Percentiles rank a stretch among this genome's conserved stretches.
phyloP scores from a whole-genome alignment of 2,888 invertebrate genomes.

The Proisotoma minuta region DNA sequence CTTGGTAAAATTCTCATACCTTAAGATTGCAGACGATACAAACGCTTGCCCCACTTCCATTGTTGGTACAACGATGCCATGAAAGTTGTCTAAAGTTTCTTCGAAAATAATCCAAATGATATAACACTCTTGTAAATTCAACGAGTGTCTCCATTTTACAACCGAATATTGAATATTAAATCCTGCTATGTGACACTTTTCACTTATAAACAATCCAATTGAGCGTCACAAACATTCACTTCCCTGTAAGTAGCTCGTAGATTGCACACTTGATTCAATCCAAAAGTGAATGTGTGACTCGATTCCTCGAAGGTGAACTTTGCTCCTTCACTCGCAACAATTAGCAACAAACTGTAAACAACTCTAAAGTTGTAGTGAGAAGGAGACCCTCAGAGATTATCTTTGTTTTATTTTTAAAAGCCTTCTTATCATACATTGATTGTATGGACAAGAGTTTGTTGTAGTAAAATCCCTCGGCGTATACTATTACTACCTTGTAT shows the following conservation, averaged over 20 bases:
- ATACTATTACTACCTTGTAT: not conserved
- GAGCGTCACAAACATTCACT: not conserved
- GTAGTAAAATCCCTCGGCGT: not conserved
- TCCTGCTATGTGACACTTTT: not conserved
- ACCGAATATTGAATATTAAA: not conserved
- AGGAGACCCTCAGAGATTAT: too few species aligned
- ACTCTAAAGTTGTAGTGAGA: too few species aligned
- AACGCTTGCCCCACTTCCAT: too few species aligned
- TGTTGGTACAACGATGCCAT: conserved; percentile 23
- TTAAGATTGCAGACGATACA: conserved; percentile 41
- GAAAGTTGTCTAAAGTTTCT: conserved; percentile 36
- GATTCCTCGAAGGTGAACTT: not conserved
- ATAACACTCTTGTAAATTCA: conserved; percentile 39
- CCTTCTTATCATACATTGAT: conserved; percentile 1
- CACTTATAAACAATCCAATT: not conserved
- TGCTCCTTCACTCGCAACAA: not conserved
- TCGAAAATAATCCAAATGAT: conserved; percentile 44
- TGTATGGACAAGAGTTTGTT: not conserved
- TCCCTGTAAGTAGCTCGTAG: not conserved
- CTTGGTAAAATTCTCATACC: conserved; percentile 18
- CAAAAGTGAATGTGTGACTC: not conserved
- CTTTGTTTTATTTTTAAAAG: not conserved
- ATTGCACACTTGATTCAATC: not conserved
- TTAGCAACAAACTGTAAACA: conserved; percentile 1
- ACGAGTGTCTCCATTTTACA: conserved; percentile 28